These are phyloP conservation scores for Tyria jacobaeae DNA, from an alignment of 2,888 invertebrate genomes.

Conservation along the genomic window DNA sequence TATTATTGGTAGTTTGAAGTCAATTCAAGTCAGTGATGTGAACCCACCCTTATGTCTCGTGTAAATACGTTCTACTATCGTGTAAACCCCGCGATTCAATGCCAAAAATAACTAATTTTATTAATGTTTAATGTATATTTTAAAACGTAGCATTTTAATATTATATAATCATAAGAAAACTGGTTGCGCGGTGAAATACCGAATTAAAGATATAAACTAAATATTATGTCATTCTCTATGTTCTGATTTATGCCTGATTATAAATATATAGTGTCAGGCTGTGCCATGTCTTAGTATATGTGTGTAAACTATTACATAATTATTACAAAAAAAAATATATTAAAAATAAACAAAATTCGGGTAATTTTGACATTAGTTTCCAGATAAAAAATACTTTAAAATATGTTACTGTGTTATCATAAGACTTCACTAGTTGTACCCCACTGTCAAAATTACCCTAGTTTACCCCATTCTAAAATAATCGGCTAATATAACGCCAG, in stretches of 20 bases:
- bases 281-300: slow-evolving; percentile 72
- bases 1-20: slow-evolving; percentile 41
- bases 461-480: slow-evolving; percentile 13
- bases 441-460: slow-evolving; percentile 9
- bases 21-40: slow-evolving; percentile 53
- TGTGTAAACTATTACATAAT: slow-evolving; percentile 61
- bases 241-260: slow-evolving; percentile 49
- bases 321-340: slow-evolving; percentile 54
- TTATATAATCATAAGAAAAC: slow-evolving; percentile 57
- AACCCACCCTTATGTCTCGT: slow-evolving; percentile 58
- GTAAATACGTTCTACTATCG: slow-evolving; percentile 65
- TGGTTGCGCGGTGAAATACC: slow-evolving; percentile 81
- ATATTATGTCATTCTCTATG: slow-evolving; percentile 31
- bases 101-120: slow-evolving; percentile 72
- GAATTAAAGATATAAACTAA: slow-evolving; percentile 55
- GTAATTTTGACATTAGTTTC: slow-evolving; percentile 11
- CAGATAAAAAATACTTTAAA: background rate
- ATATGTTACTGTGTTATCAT: no score
- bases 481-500: slow-evolving; percentile 30
- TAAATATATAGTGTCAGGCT: slow-evolving; percentile 60
- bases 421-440: slow-evolving; percentile 2
- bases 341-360: slow-evolving; percentile 30
- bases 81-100: slow-evolving; percentile 63
- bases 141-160: slow-evolving; percentile 59
- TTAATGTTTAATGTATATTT: slow-evolving; percentile 61